Evolutionary conservation across 1,140 invertebrate species (phyloP).

Genomic region (Lepidurus couesii): DNA sequence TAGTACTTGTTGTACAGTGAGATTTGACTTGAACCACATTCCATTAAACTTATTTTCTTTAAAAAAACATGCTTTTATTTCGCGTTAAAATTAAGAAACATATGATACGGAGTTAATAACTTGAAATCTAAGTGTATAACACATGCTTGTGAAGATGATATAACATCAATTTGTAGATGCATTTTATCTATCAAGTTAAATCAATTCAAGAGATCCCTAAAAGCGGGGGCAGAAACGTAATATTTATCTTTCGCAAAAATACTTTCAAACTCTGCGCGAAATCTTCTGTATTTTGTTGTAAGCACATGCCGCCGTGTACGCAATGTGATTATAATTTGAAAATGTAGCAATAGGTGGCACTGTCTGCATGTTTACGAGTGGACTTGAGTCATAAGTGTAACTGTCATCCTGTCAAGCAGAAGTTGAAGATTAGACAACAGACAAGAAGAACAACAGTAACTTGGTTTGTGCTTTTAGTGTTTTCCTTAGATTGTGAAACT

Average conservation of each 20-base stretch:
- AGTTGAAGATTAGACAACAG: not conserved
- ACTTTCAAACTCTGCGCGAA: too few species aligned
- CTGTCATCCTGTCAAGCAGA: constrained; percentile 2
- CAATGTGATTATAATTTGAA: not conserved
- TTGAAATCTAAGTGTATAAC: too few species aligned
- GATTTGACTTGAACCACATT: not conserved
- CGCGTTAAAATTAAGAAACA: too few species aligned
- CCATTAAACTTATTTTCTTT: not conserved
- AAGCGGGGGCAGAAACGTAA: too few species aligned
- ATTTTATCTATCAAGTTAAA: too few species aligned
- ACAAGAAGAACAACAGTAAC: not conserved
- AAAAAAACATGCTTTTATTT: not conserved
- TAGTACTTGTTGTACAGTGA: not conserved
- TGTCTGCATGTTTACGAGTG: not conserved
- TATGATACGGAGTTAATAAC: too few species aligned
- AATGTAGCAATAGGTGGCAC: not conserved
- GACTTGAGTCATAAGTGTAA: not conserved
- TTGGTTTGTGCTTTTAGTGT: not conserved
- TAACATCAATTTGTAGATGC: too few species aligned
- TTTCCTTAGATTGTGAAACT: not conserved
- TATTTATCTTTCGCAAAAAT: too few species aligned
- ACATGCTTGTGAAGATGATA: too few species aligned
- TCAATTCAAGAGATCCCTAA: too few species aligned
- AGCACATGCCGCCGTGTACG: not conserved
- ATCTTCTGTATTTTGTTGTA: too few species aligned